Evolutionary conservation across 2,113 vertebrate genomes (phyloP).

Genomic region (Azemiops feae): DNA sequence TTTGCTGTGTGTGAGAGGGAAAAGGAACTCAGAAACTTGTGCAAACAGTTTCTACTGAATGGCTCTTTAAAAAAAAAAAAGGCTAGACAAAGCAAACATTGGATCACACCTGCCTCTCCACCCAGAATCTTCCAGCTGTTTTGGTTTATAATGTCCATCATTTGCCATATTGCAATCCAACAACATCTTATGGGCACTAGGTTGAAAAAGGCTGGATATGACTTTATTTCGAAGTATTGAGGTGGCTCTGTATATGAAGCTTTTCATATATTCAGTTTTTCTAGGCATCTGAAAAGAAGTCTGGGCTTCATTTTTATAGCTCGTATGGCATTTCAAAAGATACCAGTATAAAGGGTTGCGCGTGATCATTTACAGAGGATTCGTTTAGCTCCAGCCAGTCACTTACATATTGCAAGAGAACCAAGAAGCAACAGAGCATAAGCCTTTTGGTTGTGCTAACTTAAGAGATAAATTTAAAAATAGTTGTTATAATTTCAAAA

Average conservation of each 20-base stretch:
- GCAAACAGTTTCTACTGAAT: constrained; percentile 24
- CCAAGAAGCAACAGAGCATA: too few species aligned
- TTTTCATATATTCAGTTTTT: not conserved
- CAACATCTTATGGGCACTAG: not conserved
- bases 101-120: constrained; percentile 16
- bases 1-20: constrained; percentile 5
- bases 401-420: too few species aligned
- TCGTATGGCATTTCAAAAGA: not conserved
- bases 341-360: not conserved
- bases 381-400: too few species aligned
- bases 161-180: not conserved
- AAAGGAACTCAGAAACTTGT: constrained; percentile 46
- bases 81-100: constrained; percentile 26
- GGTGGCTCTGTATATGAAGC: not conserved
- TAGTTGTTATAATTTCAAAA: too few species aligned
- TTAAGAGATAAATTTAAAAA: too few species aligned
- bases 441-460: too few species aligned
- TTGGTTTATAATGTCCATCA: not conserved
- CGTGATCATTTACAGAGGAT: too few species aligned
- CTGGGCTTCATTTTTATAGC: not conserved
- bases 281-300: not conserved
- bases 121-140: not conserved
- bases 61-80: constrained; percentile 35
- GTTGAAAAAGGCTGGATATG: not conserved
- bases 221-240: not conserved